These are phyloP conservation scores for Taenioides sp. DNA, from an alignment of 2,797 vertebrate genomes.

Conservation along the genomic window DNA sequence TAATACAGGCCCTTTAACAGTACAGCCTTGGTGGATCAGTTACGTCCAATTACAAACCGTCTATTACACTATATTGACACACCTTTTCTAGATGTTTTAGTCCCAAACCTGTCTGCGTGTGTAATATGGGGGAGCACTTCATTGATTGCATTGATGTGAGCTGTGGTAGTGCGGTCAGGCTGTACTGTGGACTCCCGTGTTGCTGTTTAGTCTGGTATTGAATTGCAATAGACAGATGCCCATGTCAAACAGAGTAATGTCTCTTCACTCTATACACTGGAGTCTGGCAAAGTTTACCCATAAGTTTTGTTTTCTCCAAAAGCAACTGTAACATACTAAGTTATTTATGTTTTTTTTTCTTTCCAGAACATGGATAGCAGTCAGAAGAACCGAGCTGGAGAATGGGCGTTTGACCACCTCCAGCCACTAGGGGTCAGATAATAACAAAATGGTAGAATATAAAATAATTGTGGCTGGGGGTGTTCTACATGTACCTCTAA, in stretches of 20 bases:
- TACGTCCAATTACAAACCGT: not conserved
- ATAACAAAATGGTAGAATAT: too few species aligned
- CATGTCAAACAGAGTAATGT: not conserved
- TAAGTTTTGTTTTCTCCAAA: not conserved
- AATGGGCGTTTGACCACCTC: not conserved
- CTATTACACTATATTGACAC: not conserved
- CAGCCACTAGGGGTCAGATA: too few species aligned
- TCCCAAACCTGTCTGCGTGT: not conserved
- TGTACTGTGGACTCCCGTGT: conserved; percentile 15
- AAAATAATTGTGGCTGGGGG: too few species aligned
- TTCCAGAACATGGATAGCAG: not conserved
- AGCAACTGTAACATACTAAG: not conserved
- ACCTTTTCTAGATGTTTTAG: not conserved
- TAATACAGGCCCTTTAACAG: not conserved
- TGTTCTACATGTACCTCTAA: too few species aligned
- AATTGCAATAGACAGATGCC: not conserved
- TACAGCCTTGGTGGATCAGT: not conserved
- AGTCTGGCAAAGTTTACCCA: not conserved
- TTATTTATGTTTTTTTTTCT: not conserved
- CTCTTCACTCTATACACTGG: not conserved
- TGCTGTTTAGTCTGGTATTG: conserved; percentile 13
- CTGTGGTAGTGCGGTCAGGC: conserved; percentile 1
- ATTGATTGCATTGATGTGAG: conserved; percentile 1
- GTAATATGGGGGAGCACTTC: not conserved
- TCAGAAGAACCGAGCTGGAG: not conserved